These are phyloP conservation scores for Orthosia cruda DNA, from an alignment of 2,888 invertebrate genomes.

Conservation along the genomic window DNA sequence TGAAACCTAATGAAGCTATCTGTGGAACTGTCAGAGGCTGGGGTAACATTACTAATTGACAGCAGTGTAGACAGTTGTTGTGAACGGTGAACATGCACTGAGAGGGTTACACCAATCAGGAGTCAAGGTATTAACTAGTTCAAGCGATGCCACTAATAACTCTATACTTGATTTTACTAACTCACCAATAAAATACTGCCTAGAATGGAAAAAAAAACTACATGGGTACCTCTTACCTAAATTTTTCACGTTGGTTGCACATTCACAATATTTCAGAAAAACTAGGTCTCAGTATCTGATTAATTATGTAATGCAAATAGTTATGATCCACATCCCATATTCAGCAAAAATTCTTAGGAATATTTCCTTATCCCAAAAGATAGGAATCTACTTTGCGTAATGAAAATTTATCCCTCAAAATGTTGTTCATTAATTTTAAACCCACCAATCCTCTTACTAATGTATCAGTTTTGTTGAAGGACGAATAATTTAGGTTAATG, in stretches of 20 bases:
- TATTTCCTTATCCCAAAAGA: constrained; percentile 47
- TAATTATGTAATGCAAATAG: background rate
- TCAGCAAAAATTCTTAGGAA: constrained; percentile 32
- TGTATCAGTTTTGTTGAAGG: constrained; percentile 39
- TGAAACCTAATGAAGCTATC: constrained; percentile 2
- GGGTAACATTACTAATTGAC: constrained; percentile 41
- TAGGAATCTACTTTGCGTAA: constrained; percentile 65
- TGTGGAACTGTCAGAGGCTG: background rate
- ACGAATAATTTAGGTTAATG: constrained; percentile 30
- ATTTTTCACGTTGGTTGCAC: background rate
- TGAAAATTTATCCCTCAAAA: constrained; percentile 66
- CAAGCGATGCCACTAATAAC: background rate
- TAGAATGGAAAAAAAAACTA: background rate
- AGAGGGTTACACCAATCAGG: background rate
- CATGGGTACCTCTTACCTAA: background rate
- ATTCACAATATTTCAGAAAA: background rate
- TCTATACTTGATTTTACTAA: background rate
- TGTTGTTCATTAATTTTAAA: constrained; percentile 71
- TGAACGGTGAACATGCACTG: background rate
- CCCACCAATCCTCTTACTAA: constrained; percentile 54
- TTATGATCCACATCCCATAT: background rate
- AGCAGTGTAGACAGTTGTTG: constrained; percentile 26
- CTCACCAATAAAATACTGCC: background rate
- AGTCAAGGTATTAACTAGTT: background rate
- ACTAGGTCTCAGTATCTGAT: background rate